Evolutionary conservation across 2,113 vertebrate species (phyloP).

Genomic region (Galbula dea): DNA sequence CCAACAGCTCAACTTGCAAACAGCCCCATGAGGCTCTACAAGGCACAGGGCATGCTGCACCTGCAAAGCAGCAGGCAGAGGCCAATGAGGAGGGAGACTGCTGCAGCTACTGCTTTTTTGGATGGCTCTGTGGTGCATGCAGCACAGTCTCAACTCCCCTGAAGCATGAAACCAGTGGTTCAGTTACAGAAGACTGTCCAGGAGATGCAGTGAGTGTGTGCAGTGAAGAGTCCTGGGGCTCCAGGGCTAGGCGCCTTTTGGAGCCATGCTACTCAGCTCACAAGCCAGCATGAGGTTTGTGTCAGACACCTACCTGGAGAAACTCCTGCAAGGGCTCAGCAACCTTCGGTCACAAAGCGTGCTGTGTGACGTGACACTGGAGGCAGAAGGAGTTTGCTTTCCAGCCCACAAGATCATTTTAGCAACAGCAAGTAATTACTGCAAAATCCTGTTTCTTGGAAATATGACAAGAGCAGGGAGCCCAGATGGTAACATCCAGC

Average conservation of each 20-base stretch:
- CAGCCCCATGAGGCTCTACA: accelerated
- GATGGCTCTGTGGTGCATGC: neutral
- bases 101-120: neutral
- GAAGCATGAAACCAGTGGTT: neutral
- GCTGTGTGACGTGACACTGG: conserved; percentile 6
- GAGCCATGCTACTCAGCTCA: neutral
- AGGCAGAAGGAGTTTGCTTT: conserved; percentile 57
- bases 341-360: neutral
- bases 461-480: neutral
- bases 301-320: conserved; percentile 17
- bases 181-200: no score
- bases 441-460: conserved; percentile 35
- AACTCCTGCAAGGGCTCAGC: conserved; percentile 39
- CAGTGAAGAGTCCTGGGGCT: neutral
- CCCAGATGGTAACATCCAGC: neutral
- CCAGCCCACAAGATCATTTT: conserved; percentile 44
- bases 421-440: conserved; percentile 52
- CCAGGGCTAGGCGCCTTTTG: accelerated
- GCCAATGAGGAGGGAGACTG: neutral
- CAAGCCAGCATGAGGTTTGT: neutral
- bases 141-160: neutral
- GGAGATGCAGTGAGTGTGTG: neutral
- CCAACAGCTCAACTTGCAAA: neutral
- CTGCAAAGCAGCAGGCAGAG: neutral
- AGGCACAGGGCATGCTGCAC: accelerated